Evolutionary conservation across 2,888 invertebrate species (phyloP), one percentile per base, ranked within the genome.

Genomic region (Synergus japonicus): DNA sequence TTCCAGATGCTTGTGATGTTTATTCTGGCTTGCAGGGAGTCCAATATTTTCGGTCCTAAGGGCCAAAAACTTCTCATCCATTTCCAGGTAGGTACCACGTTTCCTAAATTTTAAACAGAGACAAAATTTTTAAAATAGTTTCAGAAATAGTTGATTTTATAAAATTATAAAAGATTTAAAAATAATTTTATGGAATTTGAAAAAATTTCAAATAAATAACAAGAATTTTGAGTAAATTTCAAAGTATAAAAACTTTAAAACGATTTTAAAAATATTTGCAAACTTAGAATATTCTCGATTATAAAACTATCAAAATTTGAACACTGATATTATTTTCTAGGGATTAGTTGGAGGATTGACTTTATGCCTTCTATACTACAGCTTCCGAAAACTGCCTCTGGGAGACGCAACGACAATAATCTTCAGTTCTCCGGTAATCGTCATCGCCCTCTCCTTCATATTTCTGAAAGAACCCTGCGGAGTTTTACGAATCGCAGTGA

Each of bases 381-480:
- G 93, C 76, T 93, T 93, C 84, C 88, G 93, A 69, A 91, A 92
- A 69, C 87, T 93, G 79, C 93, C 93, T n/a, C 84, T 93, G 66
- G 93, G 93, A 10, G 93, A 93, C 87, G 93, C 93, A n/a, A 93
- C 93, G 4, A 92, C 93, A 3, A 93, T 93, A 58, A 93, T 93
- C 83, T 93, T 93, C 86, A 93, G 93, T 83, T 93, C 93, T 8
- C 93, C 93, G 2, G 92, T 93, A 2, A 92, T 93, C 54, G 93
- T 93, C 4, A 93, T 93, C 83, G 89, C 91, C 5, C 86, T 93
- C 78, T 93, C 93, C 9, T 93, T 92, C 82, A 77, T 93, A 22
- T 90, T 93, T 79, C 86, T 93, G 1, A 91, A 92, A 81, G 93
- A 93, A 81, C 93, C 93, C 12, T 93, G 93, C 82, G 93, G 93